phyloP scores from a whole-genome alignment of 2,888 invertebrate genomes.

The Pediacus dermestoides region DNA sequence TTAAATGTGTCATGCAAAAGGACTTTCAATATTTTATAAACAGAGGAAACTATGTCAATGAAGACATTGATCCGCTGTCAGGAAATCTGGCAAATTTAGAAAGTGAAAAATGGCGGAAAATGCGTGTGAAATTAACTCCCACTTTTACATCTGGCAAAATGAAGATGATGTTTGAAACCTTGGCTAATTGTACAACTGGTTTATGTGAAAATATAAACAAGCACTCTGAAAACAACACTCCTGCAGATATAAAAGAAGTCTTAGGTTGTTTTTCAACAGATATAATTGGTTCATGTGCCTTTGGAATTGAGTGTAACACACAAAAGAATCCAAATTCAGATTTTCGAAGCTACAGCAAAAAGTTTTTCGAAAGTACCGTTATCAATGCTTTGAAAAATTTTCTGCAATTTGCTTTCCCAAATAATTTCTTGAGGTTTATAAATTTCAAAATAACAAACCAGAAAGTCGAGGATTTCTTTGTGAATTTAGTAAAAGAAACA shows the following conservation, averaged over 20 bases:
- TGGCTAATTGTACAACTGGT: constrained; percentile 45
- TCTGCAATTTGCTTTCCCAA: neutral
- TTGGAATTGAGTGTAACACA: constrained; percentile 56
- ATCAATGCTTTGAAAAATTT: neutral
- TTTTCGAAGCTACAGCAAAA: constrained; percentile 35
- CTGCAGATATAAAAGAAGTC: constrained; percentile 49
- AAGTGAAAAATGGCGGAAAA: constrained; percentile 57
- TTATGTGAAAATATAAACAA: constrained; percentile 7
- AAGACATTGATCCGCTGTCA: constrained; percentile 55
- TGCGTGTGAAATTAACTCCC: constrained; percentile 59
- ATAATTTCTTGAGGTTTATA: constrained; percentile 19
- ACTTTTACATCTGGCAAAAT: constrained; percentile 63
- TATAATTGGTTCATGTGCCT: constrained; percentile 55
- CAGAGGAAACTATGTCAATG: constrained; percentile 56
- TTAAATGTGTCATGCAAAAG: constrained; percentile 52
- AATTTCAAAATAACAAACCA: constrained; percentile 27
- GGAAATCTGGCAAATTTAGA: constrained; percentile 55
- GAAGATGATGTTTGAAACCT: constrained; percentile 58
- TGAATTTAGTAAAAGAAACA: constrained; percentile 46
- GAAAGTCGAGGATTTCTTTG: constrained; percentile 48
- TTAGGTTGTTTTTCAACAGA: constrained; percentile 50
- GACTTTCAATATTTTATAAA: constrained; percentile 61
- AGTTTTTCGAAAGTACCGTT: neutral
- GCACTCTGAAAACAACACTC: neutral
- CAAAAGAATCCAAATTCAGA: constrained; percentile 52